Conservation (phyloP, 2,797 vertebrate genomes). For the Halcyon badia region DNA sequence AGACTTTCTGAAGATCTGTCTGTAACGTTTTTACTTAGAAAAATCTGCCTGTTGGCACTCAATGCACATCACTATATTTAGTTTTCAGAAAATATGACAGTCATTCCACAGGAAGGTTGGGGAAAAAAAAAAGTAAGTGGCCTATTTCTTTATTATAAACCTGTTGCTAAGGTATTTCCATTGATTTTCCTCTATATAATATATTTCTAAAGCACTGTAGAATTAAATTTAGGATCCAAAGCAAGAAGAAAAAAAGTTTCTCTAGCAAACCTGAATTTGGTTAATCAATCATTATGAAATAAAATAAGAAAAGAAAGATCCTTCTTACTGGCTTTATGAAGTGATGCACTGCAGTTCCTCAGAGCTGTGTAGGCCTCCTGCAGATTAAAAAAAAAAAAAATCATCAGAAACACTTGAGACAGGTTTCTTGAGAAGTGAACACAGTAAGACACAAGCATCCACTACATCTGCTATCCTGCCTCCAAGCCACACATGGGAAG, state of each 20-base stretch:
- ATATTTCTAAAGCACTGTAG: neutral
- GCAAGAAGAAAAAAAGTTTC: neutral
- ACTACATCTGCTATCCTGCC: neutral
- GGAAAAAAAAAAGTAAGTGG: conserved; percentile 1
- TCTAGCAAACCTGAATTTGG: neutral
- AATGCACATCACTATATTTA: neutral
- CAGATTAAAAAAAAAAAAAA: neutral
- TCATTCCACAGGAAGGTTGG: neutral
- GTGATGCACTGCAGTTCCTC: neutral
- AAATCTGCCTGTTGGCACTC: neutral
- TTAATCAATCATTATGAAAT: neutral
- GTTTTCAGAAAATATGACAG: conserved; percentile 10
- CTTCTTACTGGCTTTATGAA: neutral
- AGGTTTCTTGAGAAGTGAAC: neutral
- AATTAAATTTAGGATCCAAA: conserved; percentile 10
- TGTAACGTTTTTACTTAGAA: neutral
- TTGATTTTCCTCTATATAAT: neutral
- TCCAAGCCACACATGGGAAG: neutral
- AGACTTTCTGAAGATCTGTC: neutral
- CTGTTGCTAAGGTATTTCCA: neutral
- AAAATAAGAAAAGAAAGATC: neutral
- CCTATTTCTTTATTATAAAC: conserved; percentile 34
- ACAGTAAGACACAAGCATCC: neutral
- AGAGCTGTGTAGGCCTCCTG: neutral
- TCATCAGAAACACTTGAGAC: neutral